These are phyloP conservation scores for Eilema depressum DNA, from an alignment of 2,888 invertebrate species.

Conservation along the genomic window DNA sequence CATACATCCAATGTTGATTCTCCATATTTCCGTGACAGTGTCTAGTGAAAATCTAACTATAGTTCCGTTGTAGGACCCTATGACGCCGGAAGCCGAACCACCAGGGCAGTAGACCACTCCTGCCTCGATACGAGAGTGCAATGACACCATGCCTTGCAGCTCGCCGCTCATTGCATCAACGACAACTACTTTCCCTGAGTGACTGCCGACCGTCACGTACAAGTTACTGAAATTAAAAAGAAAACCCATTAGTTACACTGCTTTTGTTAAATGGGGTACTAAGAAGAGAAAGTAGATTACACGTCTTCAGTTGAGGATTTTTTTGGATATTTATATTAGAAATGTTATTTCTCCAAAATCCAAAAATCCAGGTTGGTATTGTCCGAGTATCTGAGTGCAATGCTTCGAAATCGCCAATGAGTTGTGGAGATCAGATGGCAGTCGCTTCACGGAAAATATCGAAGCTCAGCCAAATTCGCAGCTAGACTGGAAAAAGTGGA, in stretches of 20 bases:
- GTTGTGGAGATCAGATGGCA: too few species aligned
- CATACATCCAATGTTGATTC: slow-evolving; percentile 86
- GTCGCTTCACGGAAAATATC: too few species aligned
- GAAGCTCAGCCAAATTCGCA: too few species aligned
- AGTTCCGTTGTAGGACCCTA: slow-evolving; percentile 92
- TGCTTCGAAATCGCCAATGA: too few species aligned
- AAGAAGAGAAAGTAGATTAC: neutral
- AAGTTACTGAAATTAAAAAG: slow-evolving; percentile 67
- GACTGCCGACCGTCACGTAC: slow-evolving; percentile 83
- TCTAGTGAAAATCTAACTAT: slow-evolving; percentile 89
- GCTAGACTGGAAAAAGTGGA: too few species aligned
- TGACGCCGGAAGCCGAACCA: slow-evolving; percentile 81
- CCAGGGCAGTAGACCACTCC: slow-evolving; percentile 78
- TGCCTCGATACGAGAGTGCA: slow-evolving; percentile 92
- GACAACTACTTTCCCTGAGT: slow-evolving; percentile 90
- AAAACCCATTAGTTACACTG: neutral
- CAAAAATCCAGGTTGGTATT: too few species aligned
- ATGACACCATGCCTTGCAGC: slow-evolving; percentile 75
- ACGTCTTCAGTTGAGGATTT: neutral
- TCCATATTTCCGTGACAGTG: slow-evolving; percentile 88
- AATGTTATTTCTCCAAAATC: too few species aligned
- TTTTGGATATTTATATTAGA: neutral
- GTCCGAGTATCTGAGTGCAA: too few species aligned
- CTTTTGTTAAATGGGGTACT: neutral
- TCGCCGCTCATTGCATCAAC: slow-evolving; percentile 85